Base-by-base conservation (phyloP, 2,797 vertebrate species). In the Sebastes reedi region DNA sequence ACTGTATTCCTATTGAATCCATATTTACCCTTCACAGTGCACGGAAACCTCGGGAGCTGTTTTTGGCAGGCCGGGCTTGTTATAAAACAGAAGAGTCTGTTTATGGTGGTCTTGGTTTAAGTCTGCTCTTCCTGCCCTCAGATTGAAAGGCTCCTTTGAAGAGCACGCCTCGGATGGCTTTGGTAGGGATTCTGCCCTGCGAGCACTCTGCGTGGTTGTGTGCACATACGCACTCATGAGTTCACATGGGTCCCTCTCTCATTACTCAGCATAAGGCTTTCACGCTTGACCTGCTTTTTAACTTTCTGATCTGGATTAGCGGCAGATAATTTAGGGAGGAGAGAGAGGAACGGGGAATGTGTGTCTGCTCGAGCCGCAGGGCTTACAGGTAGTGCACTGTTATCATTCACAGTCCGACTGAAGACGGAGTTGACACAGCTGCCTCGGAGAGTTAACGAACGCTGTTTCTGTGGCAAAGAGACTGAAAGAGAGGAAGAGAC, bases 231-330 rank as follows among this genome's bases (percentile, higher is more conserved):
- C 74, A 72, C 56, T 66, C 64, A 14, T 42, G 67, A 73, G 79
- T 86, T 83, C 81, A 88, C 92, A 87, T 62, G 66, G 83, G 80
- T 87, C 79, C 56, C 69, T 81, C 68, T 87, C 91, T 92, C 90
- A 90, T 94, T 93, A 92, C 91, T 89, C 92, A 93, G 92, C 91
- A 88, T 87, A 91, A 93, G 93, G 90, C 93, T 91, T 91, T 93
- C 91, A 93, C 73, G 91, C 91, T 94, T 95, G 92, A 95, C 93
- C 94, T 80, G 91, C 89, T 93, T 92, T 94, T 92, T 92, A 93
- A 94, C 91, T 94, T 91, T 92, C 86, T 92, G 91, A 92, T 93
- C 91, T 92, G 92, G 93, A 94, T 94, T 93, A 94, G 89, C 46
- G 16, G 88, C 77, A 92, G 86, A 94, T 92, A 76, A 91, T 92